These are phyloP conservation scores for Phyllopteryx taeniolatus DNA, from an alignment of 2,113 vertebrate species.

Conservation along the genomic window DNA sequence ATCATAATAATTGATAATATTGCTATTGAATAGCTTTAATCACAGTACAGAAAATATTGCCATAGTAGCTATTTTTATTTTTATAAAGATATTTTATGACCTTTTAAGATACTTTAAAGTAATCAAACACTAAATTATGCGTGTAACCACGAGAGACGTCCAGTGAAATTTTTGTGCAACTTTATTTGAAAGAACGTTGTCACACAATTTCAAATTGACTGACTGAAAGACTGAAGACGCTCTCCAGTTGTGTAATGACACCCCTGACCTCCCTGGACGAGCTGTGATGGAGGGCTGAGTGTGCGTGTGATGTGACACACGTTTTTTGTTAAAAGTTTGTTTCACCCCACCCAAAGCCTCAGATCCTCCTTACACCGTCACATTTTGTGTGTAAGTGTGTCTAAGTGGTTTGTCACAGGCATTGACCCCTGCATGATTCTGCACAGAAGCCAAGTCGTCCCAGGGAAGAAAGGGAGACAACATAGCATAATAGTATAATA, in stretches of 20 bases:
- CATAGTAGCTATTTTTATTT: not conserved
- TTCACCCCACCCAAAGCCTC: conserved; percentile 77
- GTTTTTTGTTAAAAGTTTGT: conserved; percentile 82
- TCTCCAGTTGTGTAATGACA: not conserved
- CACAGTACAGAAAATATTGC: no score
- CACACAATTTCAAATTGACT: not conserved
- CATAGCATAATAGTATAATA: not conserved
- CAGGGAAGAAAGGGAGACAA: not conserved
- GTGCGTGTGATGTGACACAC: conserved; percentile 76
- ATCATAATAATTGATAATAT: no score
- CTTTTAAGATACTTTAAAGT: not conserved
- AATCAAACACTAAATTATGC: not conserved
- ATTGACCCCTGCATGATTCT: conserved; percentile 81
- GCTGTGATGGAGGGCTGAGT: not conserved
- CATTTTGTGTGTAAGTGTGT: conserved; percentile 24
- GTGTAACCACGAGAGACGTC: not conserved
- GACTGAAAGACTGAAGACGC: not conserved
- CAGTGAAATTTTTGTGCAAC: not conserved
- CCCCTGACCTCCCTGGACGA: not conserved
- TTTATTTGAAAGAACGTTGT: not conserved
- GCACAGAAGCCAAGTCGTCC: conserved; percentile 54
- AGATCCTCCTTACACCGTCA: conserved; percentile 59
- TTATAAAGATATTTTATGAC: not conserved
- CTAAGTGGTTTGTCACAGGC: conserved; percentile 49
- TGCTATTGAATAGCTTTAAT: no score